These are phyloP conservation scores for Mythimna vitellina DNA, from an alignment of 2,888 invertebrate genomes.

Conservation along the genomic window DNA sequence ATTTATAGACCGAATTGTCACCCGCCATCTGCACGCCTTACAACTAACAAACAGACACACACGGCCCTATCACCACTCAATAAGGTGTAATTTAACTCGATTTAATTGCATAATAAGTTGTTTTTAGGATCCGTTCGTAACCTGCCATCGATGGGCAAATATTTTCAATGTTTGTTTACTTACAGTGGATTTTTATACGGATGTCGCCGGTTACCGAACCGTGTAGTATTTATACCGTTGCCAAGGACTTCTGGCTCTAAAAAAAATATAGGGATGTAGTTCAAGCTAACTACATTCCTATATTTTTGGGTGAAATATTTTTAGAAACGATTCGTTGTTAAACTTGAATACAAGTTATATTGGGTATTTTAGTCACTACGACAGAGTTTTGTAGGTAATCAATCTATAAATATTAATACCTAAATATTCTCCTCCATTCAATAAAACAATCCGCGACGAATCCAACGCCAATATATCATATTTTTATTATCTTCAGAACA, in stretches of 20 bases:
- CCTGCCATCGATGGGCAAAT: constrained; percentile 58
- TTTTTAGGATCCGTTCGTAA: constrained; percentile 45
- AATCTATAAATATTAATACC: neutral
- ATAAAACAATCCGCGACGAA: constrained; percentile 52
- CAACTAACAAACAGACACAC: constrained; percentile 31
- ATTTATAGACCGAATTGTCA: constrained; percentile 74
- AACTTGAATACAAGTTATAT: neutral
- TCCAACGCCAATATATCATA: constrained; percentile 51
- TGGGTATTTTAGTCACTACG: neutral
- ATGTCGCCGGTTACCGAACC: constrained; percentile 63
- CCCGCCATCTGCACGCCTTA: constrained; percentile 66
- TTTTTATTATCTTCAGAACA: constrained; percentile 61
- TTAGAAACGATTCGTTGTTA: constrained; percentile 9
- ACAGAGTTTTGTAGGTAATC: neutral
- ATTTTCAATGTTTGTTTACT: constrained; percentile 68
- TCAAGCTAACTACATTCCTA: neutral
- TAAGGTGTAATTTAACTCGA: constrained; percentile 44
- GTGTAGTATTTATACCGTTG: constrained; percentile 57
- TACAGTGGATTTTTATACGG: constrained; percentile 47
- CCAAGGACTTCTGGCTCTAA: constrained; percentile 47
- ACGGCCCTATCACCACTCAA: constrained; percentile 16
- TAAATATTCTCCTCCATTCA: constrained; percentile 34
- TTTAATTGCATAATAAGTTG: constrained; percentile 1
- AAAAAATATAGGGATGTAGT: constrained; percentile 50
- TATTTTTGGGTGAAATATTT: constrained; percentile 20